phyloP scores from a whole-genome alignment of 2,113 vertebrate species.

The Pontoporia blainvillei region DNA sequence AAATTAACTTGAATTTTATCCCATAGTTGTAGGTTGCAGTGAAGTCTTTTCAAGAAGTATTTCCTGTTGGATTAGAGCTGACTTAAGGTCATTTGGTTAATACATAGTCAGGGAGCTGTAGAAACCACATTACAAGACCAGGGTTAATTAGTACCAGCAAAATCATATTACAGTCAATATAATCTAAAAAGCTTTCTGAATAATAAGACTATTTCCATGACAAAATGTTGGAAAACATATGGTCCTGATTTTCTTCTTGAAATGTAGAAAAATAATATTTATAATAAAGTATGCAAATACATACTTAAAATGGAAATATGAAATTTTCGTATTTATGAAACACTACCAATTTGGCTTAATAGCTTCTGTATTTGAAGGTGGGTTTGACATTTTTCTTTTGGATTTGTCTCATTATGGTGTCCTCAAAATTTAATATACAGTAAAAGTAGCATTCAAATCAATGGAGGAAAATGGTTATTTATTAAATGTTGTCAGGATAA shows the following conservation, averaged over 20 bases:
- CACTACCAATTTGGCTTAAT: conserved; percentile 13
- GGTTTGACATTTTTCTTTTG: conserved; percentile 33
- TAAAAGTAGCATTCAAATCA: conserved; percentile 28
- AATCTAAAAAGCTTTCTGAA: conserved; percentile 42
- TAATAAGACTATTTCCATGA: conserved; percentile 42
- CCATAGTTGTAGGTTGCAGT: conserved; percentile 11
- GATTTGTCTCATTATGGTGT: background rate
- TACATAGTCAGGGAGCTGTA: conserved; percentile 36
- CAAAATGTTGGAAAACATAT: conserved; percentile 57
- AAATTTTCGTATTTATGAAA: background rate
- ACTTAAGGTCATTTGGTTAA: conserved; percentile 57
- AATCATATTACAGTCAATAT: conserved; percentile 44
- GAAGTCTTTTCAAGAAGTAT: conserved; percentile 26
- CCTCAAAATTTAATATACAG: background rate
- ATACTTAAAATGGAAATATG: conserved; percentile 31
- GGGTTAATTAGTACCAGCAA: conserved; percentile 57
- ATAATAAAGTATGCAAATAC: conserved; percentile 19
- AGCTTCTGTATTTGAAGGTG: background rate
- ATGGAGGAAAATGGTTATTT: background rate
- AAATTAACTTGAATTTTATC: conserved; percentile 37
- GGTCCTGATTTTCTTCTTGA: conserved; percentile 59
- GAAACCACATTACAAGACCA: conserved; percentile 43
- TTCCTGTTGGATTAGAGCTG: conserved; percentile 27
- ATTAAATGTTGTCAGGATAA: conserved; percentile 29
- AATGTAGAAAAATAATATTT: conserved; percentile 39